phyloP scores from a whole-genome alignment of 2,113 vertebrate species.

The Daphoenositta chrysoptera region DNA sequence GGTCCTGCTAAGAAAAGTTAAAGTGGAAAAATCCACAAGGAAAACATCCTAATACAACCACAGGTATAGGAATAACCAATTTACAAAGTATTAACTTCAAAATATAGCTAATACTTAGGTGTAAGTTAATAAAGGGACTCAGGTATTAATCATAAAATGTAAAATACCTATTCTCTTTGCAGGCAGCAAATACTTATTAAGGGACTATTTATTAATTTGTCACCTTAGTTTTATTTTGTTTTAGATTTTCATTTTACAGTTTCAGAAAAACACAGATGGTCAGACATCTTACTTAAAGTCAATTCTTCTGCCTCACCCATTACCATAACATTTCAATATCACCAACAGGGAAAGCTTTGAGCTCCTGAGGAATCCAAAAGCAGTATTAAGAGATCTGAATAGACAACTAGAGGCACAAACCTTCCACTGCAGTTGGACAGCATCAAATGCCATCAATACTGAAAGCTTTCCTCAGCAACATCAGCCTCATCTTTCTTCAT shows the following conservation, averaged over 20 bases:
- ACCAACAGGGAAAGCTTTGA: background rate
- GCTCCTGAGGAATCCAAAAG: background rate
- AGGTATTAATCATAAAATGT: background rate
- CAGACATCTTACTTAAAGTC: background rate
- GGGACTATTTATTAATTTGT: background rate
- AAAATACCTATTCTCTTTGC: background rate
- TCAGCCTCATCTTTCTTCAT: background rate
- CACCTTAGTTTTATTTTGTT: background rate
- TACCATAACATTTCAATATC: background rate
- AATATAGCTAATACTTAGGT: background rate
- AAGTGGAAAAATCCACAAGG: background rate
- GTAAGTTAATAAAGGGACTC: background rate
- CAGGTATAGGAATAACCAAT: background rate
- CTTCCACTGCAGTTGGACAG: background rate
- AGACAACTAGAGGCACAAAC: background rate
- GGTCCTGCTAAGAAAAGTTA: background rate
- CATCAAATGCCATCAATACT: background rate
- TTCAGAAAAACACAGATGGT: background rate
- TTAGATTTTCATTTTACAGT: background rate
- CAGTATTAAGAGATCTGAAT: background rate
- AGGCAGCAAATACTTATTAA: background rate
- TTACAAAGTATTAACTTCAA: background rate
- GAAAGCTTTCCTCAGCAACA: background rate
- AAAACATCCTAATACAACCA: background rate
- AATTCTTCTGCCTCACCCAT: background rate